Evolutionary conservation across 2,888 invertebrate genomes (phyloP).

Genomic region (Anorthoa munda): DNA sequence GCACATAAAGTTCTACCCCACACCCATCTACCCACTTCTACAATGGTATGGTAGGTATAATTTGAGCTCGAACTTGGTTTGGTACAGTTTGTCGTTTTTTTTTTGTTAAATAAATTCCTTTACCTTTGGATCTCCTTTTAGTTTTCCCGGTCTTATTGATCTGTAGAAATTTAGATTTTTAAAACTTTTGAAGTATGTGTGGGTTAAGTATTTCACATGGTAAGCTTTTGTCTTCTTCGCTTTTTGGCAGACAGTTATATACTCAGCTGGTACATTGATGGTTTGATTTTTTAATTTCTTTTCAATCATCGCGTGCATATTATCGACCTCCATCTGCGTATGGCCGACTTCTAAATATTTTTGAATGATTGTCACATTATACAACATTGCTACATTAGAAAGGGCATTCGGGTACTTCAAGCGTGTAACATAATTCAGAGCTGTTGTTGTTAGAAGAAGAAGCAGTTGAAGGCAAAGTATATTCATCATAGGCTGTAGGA

Average conservation of each 20-base stretch:
- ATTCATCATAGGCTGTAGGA: conserved; percentile 36
- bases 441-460: conserved; percentile 30
- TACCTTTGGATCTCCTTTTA: conserved; percentile 21
- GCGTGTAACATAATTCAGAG: conserved; percentile 30
- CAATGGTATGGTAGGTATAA: conserved; percentile 20
- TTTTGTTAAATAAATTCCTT: conserved; percentile 16
- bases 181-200: conserved; percentile 23
- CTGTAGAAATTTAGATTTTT: conserved; percentile 8
- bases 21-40: conserved; percentile 22
- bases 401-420: conserved; percentile 27
- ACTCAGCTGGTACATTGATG: conserved; percentile 2
- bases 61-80: conserved; percentile 19
- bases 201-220: conserved; percentile 17
- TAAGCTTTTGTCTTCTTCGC: conserved; percentile 27
- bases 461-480: conserved; percentile 34
- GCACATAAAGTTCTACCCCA: conserved; percentile 33
- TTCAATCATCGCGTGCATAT: too few relatives aligned
- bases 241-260: conserved; percentile 21
- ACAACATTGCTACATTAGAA: neutral
- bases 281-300: neutral
- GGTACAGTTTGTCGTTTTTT: conserved; percentile 18
- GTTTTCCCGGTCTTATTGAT: conserved; percentile 23
- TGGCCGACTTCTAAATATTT: conserved; percentile 2
- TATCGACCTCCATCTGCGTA: neutral
- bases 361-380: neutral